A percentile compares a stretch with the other conserved stretches of the same genome.
These are phyloP conservation scores for Poeciliopsis presidionis DNA, from an alignment of 2,797 vertebrate genomes.

Conservation along the genomic window DNA sequence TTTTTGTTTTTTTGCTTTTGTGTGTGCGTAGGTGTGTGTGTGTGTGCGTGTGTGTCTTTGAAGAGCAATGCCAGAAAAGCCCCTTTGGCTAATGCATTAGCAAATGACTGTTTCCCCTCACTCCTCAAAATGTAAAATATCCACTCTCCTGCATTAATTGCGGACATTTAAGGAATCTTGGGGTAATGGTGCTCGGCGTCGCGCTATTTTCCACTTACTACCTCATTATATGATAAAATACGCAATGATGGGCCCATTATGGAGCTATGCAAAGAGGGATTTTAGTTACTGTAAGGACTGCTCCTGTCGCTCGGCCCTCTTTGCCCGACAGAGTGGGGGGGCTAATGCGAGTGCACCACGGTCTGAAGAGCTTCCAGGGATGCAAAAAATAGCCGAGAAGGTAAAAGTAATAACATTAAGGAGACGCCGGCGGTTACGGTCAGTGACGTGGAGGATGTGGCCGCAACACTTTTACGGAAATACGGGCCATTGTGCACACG, in stretches of 20 bases:
- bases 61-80: conserved; percentile 44
- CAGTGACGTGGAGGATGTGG: conserved; percentile 64
- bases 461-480: conserved; percentile 53
- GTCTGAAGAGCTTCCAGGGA: conserved; percentile 70
- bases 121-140: conserved; percentile 55
- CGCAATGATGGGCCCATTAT: conserved; percentile 59
- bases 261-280: conserved; percentile 32
- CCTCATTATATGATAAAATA: conserved; percentile 64
- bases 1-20: not conserved
- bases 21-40: not conserved
- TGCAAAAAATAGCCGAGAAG: conserved; percentile 60
- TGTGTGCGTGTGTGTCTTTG: conserved; percentile 37
- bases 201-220: conserved; percentile 51
- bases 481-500: conserved; percentile 34
- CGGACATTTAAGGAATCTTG: conserved; percentile 44
- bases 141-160: conserved; percentile 57
- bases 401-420: conserved; percentile 68
- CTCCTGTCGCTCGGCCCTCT: conserved; percentile 41
- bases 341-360: conserved; percentile 47
- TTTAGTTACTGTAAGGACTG: conserved; percentile 40
- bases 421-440: conserved; percentile 71
- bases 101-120: conserved; percentile 55
- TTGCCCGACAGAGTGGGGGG: conserved; percentile 47
- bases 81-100: conserved; percentile 53
- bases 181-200: conserved; percentile 42